Evolutionary conservation across 2,113 vertebrate species (phyloP).

Genomic region (Cinclus mexicanus): DNA sequence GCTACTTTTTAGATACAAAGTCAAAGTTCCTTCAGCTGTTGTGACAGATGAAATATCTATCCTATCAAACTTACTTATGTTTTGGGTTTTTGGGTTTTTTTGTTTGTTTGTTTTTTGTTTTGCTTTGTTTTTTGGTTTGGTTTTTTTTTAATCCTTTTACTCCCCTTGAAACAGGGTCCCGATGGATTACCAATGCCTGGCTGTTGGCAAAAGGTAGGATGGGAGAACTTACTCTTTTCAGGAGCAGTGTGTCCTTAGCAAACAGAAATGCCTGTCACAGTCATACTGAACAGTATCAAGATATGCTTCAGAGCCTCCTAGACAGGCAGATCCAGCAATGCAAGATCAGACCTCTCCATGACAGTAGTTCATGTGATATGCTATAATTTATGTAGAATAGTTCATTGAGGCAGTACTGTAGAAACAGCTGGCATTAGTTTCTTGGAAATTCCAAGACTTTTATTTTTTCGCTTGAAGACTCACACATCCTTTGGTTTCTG

Average conservation of each 20-base stretch:
- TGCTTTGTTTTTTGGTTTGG: no score
- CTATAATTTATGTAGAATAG: neutral
- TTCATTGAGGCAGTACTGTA: neutral
- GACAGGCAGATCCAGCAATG: neutral
- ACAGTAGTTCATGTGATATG: neutral
- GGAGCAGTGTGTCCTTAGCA: neutral
- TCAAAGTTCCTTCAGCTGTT: neutral
- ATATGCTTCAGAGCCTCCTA: neutral
- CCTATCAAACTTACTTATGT: neutral
- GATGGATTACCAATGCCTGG: conserved; percentile 99
- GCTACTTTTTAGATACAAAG: neutral
- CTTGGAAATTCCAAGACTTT: neutral
- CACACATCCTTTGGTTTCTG: neutral
- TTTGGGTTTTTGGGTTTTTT: neutral
- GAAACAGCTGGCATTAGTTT: neutral
- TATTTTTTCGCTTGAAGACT: neutral
- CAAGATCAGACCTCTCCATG: neutral
- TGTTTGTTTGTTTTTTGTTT: no score
- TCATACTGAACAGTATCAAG: neutral
- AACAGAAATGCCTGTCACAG: neutral
- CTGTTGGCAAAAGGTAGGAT: conserved; percentile 97
- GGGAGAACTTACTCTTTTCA: neutral
- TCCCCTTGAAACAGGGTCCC: conserved; percentile 83
- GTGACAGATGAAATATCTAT: neutral
- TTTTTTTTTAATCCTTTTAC: neutral